Conservation (phyloP, 2,113 vertebrate species). For the Platysternon megacephalum region DNA sequence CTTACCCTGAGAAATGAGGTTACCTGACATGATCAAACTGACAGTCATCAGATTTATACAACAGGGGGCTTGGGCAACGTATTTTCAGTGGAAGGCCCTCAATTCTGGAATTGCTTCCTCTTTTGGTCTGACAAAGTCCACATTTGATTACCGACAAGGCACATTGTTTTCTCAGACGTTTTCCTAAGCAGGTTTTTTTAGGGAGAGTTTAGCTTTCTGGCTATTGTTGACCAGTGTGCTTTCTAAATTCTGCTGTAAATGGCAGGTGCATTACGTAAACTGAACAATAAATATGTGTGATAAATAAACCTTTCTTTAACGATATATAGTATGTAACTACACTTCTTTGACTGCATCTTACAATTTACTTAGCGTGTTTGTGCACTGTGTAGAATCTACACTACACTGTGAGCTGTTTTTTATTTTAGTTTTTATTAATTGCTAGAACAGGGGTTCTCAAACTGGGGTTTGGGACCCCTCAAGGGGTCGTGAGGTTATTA, state of each 20-base stretch:
- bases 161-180: accelerated
- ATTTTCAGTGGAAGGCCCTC: accelerated
- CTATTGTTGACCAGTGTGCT: neutral
- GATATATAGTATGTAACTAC: accelerated
- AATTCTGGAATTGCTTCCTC: accelerated
- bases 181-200: accelerated
- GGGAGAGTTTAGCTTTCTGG: accelerated
- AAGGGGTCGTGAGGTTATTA: too few relatives aligned
- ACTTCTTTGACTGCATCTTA: accelerated
- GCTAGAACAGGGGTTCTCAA: neutral
- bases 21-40: neutral
- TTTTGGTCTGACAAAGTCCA: accelerated
- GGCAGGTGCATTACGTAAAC: neutral
- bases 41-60: accelerated
- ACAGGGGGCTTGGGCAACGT: accelerated
- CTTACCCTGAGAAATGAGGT: accelerated
- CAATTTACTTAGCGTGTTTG: neutral
- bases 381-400: neutral
- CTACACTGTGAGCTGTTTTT: neutral
- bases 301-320: neutral
- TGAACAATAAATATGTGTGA: neutral
- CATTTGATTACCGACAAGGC: accelerated
- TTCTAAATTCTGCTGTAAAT: neutral
- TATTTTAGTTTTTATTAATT: neutral
- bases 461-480: too few relatives aligned